A percentile compares a stretch with the other conserved stretches of the same genome.
Conservation (phyloP, 2,888 invertebrate species). For the Drosophila tanythrix region DNA sequence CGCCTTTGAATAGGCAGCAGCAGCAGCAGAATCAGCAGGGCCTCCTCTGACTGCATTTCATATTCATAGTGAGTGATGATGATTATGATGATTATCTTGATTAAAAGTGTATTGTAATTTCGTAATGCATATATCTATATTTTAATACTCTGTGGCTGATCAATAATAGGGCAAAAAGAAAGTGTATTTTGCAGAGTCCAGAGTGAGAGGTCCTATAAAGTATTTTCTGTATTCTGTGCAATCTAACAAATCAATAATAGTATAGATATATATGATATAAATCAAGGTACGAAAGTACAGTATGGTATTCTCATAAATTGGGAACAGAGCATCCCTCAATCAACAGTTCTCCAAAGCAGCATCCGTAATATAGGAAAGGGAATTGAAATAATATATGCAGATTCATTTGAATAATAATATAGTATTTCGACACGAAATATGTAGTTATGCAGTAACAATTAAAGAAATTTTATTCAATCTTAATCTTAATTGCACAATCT, state of each 20-base stretch:
- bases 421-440: neutral
- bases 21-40: neutral
- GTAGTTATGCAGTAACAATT: neutral
- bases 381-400: conserved; percentile 2
- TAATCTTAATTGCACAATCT: conserved; percentile 1
- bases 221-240: neutral
- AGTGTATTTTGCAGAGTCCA: neutral
- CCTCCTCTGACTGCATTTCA: conserved; percentile 52
- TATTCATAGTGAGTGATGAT: conserved; percentile 42
- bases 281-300: neutral
- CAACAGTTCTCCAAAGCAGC: neutral
- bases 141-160: neutral
- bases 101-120: conserved; percentile 48
- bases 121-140: conserved; percentile 16
- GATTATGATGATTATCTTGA: conserved; percentile 41
- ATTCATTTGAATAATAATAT: neutral
- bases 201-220: neutral
- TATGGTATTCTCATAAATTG: neutral
- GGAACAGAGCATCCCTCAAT: neutral
- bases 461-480: neutral
- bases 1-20: conserved; percentile 45
- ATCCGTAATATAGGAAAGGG: neutral
- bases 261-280: neutral
- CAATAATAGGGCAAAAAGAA: neutral
- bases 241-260: neutral